Conservation (phyloP, 2,113 vertebrate species). For the Sinocyclocheilus anshuiensis region DNA sequence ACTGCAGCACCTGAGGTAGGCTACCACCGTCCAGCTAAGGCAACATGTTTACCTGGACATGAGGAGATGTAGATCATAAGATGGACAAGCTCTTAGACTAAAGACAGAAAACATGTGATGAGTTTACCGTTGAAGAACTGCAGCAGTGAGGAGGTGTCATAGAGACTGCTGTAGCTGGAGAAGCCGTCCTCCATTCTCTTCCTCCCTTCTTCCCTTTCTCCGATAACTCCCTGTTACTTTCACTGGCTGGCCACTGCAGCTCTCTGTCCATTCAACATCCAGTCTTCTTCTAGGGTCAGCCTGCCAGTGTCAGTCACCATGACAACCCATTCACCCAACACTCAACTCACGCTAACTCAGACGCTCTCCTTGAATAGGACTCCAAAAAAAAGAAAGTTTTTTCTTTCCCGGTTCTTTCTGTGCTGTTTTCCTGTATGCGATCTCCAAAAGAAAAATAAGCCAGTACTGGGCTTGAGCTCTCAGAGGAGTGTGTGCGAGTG, state of each 20-base stretch:
- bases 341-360: slow-evolving; percentile 73
- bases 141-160: slow-evolving; percentile 95
- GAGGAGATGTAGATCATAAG: slow-evolving; percentile 6
- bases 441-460: slow-evolving; percentile 68
- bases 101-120: slow-evolving; percentile 34
- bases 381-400: neutral
- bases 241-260: slow-evolving; percentile 65
- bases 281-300: slow-evolving; percentile 72
- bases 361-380: slow-evolving; percentile 31
- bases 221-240: slow-evolving; percentile 71
- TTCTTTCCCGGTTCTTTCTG: slow-evolving; percentile 32
- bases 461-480: slow-evolving; percentile 68
- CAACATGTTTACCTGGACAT: neutral
- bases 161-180: slow-evolving; percentile 90
- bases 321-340: slow-evolving; percentile 83
- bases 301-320: slow-evolving; percentile 90
- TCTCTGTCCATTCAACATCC: slow-evolving; percentile 76
- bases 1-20: neutral
- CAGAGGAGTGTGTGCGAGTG: slow-evolving; percentile 41
- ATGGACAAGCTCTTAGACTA: neutral
- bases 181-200: slow-evolving; percentile 95
- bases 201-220: slow-evolving; percentile 49
- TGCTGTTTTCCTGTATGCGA: slow-evolving; percentile 52
- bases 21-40: neutral
- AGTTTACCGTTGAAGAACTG: slow-evolving; percentile 94